Conservation (phyloP, 2,888 invertebrate species). For the Lycocerus yunnanus region DNA sequence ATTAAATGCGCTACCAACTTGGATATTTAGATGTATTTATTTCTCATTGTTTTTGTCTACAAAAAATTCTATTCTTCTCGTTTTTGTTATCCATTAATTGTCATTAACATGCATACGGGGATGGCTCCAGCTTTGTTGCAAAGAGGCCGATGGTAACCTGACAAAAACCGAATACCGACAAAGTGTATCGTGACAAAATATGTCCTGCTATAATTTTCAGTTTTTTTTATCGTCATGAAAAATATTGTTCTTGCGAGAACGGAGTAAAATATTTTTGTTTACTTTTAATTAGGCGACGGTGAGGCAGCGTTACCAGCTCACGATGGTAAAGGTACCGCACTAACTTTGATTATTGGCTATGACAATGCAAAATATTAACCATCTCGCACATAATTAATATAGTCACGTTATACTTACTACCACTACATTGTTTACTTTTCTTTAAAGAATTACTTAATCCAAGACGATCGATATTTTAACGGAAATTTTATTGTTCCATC, state of each 20-base stretch:
- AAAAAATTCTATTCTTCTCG: slow-evolving; percentile 42
- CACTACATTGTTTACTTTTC: background rate
- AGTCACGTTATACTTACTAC: slow-evolving; percentile 12
- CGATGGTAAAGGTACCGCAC: slow-evolving; percentile 36
- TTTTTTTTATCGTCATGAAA: slow-evolving; percentile 14
- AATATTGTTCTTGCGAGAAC: slow-evolving; percentile 25
- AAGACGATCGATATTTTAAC: background rate
- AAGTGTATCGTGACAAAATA: slow-evolving; percentile 3
- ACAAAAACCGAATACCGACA: slow-evolving; percentile 37
- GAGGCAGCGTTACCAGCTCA: slow-evolving; percentile 39
- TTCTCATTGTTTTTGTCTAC: slow-evolving; percentile 47
- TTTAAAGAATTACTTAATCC: background rate
- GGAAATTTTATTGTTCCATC: background rate
- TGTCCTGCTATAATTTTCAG: background rate
- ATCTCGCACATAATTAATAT: slow-evolving; percentile 35
- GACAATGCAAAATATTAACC: slow-evolving; percentile 41
- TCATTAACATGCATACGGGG: slow-evolving; percentile 43
- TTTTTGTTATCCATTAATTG: slow-evolving; percentile 47
- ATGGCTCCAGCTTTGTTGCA: slow-evolving; percentile 31
- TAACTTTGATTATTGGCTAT: slow-evolving; percentile 43
- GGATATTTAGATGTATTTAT: slow-evolving; percentile 49
- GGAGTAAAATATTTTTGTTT: slow-evolving; percentile 38
- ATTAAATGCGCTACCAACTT: slow-evolving; percentile 37
- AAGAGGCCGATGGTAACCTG: slow-evolving; percentile 34
- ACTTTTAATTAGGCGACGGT: slow-evolving; percentile 42